Conservation (phyloP, 2,797 vertebrate genomes). For the Luscinia luscinia region DNA sequence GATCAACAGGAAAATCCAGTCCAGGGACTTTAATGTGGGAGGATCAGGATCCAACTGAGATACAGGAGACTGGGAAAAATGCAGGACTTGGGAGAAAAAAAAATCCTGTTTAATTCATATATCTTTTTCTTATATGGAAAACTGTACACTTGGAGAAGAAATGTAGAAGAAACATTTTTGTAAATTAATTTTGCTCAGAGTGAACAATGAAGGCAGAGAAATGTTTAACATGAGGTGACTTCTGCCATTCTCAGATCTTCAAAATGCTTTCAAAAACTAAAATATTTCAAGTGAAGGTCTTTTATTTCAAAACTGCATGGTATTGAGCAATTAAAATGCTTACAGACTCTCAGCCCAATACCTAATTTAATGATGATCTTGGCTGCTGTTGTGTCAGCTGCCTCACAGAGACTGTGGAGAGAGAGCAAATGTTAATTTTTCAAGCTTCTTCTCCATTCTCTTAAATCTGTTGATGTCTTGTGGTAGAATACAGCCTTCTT, state of each 20-base stretch:
- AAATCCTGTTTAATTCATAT: rapidly evolving
- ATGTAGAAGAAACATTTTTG: background rate
- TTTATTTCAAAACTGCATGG: background rate
- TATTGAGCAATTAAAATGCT: background rate
- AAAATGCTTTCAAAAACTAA: background rate
- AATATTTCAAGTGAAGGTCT: background rate
- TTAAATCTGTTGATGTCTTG: background rate
- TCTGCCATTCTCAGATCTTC: background rate
- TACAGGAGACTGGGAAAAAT: background rate
- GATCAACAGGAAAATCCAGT: background rate
- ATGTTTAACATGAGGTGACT: background rate
- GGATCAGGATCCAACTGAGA: background rate
- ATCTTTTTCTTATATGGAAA: background rate
- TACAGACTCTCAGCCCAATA: background rate
- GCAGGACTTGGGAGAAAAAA: background rate
- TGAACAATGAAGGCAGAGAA: background rate
- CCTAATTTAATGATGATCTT: background rate
- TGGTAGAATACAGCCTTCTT: background rate
- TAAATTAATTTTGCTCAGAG: background rate
- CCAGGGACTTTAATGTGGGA: background rate
- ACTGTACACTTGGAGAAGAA: background rate
- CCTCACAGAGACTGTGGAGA: background rate
- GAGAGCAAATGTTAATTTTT: background rate
- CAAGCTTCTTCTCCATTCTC: background rate
- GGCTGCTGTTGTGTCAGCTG: background rate